Percentiles rank a stretch among this genome's conserved stretches.
These are phyloP conservation scores for Galaxea fascicularis DNA, from an alignment of 92 coral and sea anemone genomes.

Conservation along the genomic window DNA sequence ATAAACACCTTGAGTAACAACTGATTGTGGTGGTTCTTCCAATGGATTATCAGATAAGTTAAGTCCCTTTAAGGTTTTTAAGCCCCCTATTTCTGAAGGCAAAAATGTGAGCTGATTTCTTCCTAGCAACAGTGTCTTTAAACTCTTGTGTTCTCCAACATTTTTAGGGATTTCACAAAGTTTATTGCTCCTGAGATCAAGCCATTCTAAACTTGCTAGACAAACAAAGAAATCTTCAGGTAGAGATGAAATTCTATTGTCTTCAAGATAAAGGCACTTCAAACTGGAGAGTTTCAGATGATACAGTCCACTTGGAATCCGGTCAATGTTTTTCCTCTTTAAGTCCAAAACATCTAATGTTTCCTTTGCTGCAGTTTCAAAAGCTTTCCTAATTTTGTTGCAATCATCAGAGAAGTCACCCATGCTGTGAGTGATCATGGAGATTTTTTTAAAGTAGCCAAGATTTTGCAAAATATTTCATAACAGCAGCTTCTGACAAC, in stretches of 20 bases:
- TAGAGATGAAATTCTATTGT: conserved; percentile 52
- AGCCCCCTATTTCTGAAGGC: conserved; percentile 70
- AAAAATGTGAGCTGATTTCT: conserved; percentile 63
- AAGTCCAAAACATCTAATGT: conserved; percentile 53
- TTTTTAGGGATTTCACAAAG: conserved; percentile 62
- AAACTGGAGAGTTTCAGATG: conserved; percentile 48
- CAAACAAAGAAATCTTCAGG: conserved; percentile 64
- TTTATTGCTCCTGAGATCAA: conserved; percentile 74
- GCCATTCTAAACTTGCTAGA: conserved; percentile 70
- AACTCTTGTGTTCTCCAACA: conserved; percentile 56
- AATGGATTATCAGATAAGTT: conserved; percentile 72
- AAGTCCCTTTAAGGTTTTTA: conserved; percentile 65
- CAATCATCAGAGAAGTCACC: not conserved
- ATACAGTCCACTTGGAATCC: conserved; percentile 59
- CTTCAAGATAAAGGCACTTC: conserved; percentile 72
- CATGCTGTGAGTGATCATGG: not conserved
- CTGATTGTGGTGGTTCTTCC: conserved; percentile 68
- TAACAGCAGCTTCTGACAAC: not conserved
- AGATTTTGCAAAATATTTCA: not conserved
- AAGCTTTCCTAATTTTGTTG: not conserved
- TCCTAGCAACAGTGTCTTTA: conserved; percentile 70
- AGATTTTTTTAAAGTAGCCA: not conserved
- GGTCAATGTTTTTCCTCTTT: conserved; percentile 40
- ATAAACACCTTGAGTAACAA: conserved; percentile 65
- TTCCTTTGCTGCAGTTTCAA: conserved; percentile 23